These are phyloP conservation scores for Drosophila nigromelanica DNA, from an alignment of 1,140 invertebrate genomes.

Conservation along the genomic window DNA sequence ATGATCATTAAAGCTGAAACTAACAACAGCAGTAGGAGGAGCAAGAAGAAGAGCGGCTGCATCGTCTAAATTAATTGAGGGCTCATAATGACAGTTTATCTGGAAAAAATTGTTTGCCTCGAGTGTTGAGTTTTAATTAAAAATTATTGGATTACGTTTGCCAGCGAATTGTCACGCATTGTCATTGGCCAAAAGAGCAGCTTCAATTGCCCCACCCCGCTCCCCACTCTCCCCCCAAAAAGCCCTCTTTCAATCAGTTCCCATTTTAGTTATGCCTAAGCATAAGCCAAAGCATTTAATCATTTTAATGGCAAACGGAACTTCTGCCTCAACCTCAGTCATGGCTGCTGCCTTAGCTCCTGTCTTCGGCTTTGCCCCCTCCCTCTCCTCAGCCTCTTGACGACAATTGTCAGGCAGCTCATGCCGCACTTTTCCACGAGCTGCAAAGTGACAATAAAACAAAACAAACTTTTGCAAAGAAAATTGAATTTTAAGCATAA, in stretches of 20 bases:
- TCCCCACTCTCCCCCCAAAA: background rate
- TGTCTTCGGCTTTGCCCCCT: background rate
- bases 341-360: background rate
- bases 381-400: background rate
- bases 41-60: slow-evolving; percentile 33
- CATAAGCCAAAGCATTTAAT: slow-evolving; percentile 82
- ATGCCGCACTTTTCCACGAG: slow-evolving; percentile 25
- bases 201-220: background rate
- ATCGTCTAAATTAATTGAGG: slow-evolving; percentile 80
- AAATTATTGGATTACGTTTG: slow-evolving; percentile 80
- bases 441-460: slow-evolving; percentile 13
- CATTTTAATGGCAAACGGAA: slow-evolving; percentile 78
- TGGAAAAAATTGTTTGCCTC: slow-evolving; percentile 82
- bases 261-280: slow-evolving; percentile 80
- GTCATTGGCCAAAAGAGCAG: slow-evolving; percentile 21
- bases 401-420: slow-evolving; percentile 35
- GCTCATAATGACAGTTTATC: slow-evolving; percentile 82
- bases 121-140: slow-evolving; percentile 83
- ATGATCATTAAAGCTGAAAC: slow-evolving; percentile 69
- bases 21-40: slow-evolving; percentile 5
- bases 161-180: slow-evolving; percentile 56
- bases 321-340: background rate
- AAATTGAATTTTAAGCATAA: background rate
- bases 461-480: background rate
- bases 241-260: slow-evolving; percentile 19